A percentile compares a stretch with the other conserved stretches of the same genome.
Evolutionary conservation across 30 jellyfish, hydroid and myxozoan species (phyloP).

Genomic region (Hydractinia symbiolongicarpus): DNA sequence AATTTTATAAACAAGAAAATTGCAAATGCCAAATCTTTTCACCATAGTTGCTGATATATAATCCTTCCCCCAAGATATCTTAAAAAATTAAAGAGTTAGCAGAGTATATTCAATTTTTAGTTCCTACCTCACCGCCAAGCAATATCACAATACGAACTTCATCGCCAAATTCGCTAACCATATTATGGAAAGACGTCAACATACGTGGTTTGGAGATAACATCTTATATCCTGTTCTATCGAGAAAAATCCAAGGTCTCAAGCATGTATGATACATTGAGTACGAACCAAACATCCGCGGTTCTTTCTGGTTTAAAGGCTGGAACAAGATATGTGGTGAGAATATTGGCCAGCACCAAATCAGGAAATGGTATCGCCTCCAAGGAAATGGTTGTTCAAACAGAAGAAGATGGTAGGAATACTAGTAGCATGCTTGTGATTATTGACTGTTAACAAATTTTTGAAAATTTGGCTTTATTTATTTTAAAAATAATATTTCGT

Average conservation of each 20-base stretch:
- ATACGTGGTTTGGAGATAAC: constrained; percentile 18
- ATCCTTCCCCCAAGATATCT: too few species aligned
- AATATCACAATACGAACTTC: constrained; percentile 24
- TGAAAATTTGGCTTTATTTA: too few species aligned
- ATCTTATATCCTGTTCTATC: constrained; percentile 56
- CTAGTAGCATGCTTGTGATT: neutral
- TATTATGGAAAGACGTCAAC: neutral
- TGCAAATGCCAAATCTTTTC: too few species aligned
- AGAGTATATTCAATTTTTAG: constrained; percentile 15
- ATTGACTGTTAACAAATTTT: too few species aligned
- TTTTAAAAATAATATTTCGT: too few species aligned
- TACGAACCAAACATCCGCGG: constrained; percentile 19
- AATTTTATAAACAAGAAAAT: too few species aligned
- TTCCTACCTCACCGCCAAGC: constrained; percentile 59
- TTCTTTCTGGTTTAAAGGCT: constrained; percentile 32
- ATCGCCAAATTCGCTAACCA: constrained; percentile 7
- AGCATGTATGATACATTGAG: constrained; percentile 14
- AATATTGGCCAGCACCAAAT: constrained; percentile 43
- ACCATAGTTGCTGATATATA: too few species aligned
- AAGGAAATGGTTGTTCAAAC: constrained; percentile 22
- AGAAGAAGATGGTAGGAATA: constrained; percentile 35
- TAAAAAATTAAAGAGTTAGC: too few species aligned
- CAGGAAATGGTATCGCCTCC: constrained; percentile 78
- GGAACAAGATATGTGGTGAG: constrained; percentile 43
- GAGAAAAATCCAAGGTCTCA: constrained; percentile 9